phyloP scores from a whole-genome alignment of 2,888 invertebrate species.

The Drosophila falleni region DNA sequence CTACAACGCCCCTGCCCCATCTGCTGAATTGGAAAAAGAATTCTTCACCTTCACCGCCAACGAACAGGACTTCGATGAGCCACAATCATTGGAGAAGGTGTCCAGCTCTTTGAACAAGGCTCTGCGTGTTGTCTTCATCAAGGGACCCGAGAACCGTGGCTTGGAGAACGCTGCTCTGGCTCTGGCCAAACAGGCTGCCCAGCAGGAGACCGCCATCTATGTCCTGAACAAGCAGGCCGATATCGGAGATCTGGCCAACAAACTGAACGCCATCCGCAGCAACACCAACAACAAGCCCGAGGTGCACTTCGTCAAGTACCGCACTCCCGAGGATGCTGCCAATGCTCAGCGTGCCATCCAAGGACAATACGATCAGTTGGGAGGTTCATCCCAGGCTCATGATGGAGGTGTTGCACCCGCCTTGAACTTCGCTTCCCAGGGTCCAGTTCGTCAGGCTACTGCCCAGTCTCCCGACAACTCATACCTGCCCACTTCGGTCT shows the following conservation, averaged over 20 bases:
- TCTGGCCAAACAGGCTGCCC: conserved; percentile 73
- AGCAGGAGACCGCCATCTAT: conserved; percentile 83
- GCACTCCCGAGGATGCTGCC: conserved; percentile 80
- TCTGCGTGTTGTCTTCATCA: conserved; percentile 81
- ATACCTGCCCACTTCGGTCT: conserved; percentile 75
- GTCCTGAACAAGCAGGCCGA: conserved; percentile 82
- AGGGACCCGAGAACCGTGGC: conserved; percentile 79
- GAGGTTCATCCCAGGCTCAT: conserved; percentile 64
- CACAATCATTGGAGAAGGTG: conserved; percentile 55
- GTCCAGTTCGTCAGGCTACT: conserved; percentile 51
- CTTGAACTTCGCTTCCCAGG: conserved; percentile 78
- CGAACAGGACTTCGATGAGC: conserved; percentile 75
- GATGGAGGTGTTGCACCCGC: conserved; percentile 77
- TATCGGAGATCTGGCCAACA: conserved; percentile 68
- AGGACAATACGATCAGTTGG: conserved; percentile 74
- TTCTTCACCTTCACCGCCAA: conserved; percentile 78
- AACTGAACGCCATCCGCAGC: conserved; percentile 64
- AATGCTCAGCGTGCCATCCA: conserved; percentile 80
- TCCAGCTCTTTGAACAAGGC: conserved; percentile 64
- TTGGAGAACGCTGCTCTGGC: conserved; percentile 76
- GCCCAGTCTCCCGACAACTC: conserved; percentile 59
- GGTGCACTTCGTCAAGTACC: conserved; percentile 83
- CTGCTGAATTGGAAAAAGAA: conserved; percentile 71
- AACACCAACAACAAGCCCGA: conserved; percentile 76
- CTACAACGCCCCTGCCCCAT: conserved; percentile 62